Evolutionary conservation across 2,888 invertebrate genomes (phyloP), one percentile per base, ranked within the genome.

Genomic region (Pyrrhia umbra): DNA sequence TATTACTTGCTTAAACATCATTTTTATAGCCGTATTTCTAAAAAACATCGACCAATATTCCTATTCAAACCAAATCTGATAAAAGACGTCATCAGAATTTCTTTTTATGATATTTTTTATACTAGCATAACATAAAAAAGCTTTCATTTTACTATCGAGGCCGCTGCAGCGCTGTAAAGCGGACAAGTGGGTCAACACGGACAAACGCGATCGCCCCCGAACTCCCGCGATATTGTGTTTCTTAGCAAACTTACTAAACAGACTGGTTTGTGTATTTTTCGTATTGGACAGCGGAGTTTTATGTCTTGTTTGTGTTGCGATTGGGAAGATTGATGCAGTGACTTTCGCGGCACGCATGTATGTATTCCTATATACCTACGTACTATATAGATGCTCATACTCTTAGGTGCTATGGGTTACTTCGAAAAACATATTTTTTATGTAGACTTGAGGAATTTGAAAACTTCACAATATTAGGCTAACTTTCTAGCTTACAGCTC

Each of bases 221-320:
- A 61, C 58, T 65, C 42, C 51, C 21, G 30, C 42, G 52, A 65
- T 77, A 77, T 79, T 80, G 66, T 71, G 63, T 80, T 65, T 74
- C 70, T 62, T 54, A 60, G 39, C 49, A 65, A 70, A 72, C 71
- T 72, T 57, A 43, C 23, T 50, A 34, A 56, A 54, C 57, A 56
- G 52, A 23, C 56, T 27, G 27, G 2, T 54, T 52, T 60, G 42
- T 78, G 60, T 64, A 52, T 59, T 47, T 63, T 34, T 39, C 49
- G 49, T 45, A 52, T 61, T 61, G 57, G 57, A 73, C 54, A 37
- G 21, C 15, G 25, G n/a, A 50, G 45, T 56, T 61, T 73, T 54
- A 59, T 20, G 40, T 61, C 25, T 57, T 61, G 34, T 57, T 73
- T 61, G 47, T 45, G 16, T 52, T 73, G 42, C 42, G 25, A 40